Evolutionary conservation across 2,113 vertebrate genomes (phyloP), one percentile per base, ranked within the genome.

Genomic region (Ammospiza caudacuta): DNA sequence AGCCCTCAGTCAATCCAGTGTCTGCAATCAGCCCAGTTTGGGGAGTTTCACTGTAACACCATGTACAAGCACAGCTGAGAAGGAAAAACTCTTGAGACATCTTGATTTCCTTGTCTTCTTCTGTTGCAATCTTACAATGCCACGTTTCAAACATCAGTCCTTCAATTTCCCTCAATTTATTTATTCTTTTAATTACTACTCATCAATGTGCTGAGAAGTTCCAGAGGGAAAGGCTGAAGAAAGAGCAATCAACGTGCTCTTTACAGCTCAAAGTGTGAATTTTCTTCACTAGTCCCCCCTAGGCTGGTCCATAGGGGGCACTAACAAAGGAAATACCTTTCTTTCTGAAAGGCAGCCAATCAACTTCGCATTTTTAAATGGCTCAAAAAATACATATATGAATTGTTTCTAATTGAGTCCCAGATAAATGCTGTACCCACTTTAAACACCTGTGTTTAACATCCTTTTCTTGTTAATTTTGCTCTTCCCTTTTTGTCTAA

Each of bases 341-440:
- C 11, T 81, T 83, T 70, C 57, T 90, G 85, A 86, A 90, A 94
- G 44, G 72, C 81, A 92, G 52, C 47, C 82, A 80, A 74, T 81
- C 67, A 92, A 41, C 69, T 43, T 76, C 72, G 58, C 44, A 62
- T 84, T 92, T 95, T 84, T 72, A 61, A 84, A 58, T 1, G 3
- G 25, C n/a, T 91, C 61, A 84, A 87, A 28, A 94, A 83, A 86
- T 61, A 41, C 18, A 76, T 64, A 35, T 35, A 89, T 54, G 62
- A 83, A 87, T 69, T 39, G 14, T 72, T 92, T 82, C 57, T 89
- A 61, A 84, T 39, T 17, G 61, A 90, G n/a, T 82, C 22, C 29
- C 37, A 54, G 44, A 77, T 87, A 81, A 84, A 84, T 72, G 46
- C 31, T 79, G 67, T 16, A 39, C 44, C 72, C 37, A 28, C 24